A percentile compares a stretch with the other conserved stretches of the same genome.
Evolutionary conservation across 2,888 invertebrate species (phyloP).

Genomic region (Clunio marinus): DNA sequence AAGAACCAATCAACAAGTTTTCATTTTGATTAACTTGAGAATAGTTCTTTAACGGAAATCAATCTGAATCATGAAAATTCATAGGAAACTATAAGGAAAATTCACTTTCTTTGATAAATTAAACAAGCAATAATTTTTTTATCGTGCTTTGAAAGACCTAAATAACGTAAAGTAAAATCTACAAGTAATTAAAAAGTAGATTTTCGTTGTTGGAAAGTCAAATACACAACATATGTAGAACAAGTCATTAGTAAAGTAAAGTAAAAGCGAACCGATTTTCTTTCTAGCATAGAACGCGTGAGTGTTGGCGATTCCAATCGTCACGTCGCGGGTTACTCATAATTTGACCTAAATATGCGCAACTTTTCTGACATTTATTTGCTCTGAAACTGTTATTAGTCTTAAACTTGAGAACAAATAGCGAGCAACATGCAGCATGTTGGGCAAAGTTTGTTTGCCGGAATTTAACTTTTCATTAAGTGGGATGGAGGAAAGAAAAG

Average conservation of each 20-base stretch:
- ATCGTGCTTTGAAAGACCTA: slow-evolving; percentile 31
- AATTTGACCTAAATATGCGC: slow-evolving; percentile 34
- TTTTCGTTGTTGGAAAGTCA: neutral
- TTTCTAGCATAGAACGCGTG: neutral
- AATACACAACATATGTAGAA: slow-evolving; percentile 29
- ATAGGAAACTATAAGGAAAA: too few species aligned
- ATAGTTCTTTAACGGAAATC: too few species aligned
- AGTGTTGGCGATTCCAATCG: slow-evolving; percentile 26
- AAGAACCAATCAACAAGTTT: too few species aligned
- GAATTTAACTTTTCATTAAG: slow-evolving; percentile 5
- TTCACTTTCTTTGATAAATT: neutral
- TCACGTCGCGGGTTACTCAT: neutral
- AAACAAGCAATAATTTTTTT: slow-evolving; percentile 4
- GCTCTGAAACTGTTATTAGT: slow-evolving; percentile 30
- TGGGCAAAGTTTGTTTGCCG: neutral
- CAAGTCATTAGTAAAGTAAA: slow-evolving; percentile 19
- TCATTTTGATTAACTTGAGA: too few species aligned
- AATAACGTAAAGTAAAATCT: slow-evolving; percentile 19
- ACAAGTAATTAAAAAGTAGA: slow-evolving; percentile 37
- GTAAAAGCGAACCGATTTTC: slow-evolving; percentile 5
- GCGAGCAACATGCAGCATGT: slow-evolving; percentile 25
- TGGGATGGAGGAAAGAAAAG: neutral
- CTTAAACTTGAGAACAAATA: slow-evolving; percentile 38
- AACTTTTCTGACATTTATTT: neutral
- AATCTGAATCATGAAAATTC: too few species aligned